Base-by-base conservation (phyloP, 1,140 invertebrate species). In the Philotrypesis tridentata region DNA sequence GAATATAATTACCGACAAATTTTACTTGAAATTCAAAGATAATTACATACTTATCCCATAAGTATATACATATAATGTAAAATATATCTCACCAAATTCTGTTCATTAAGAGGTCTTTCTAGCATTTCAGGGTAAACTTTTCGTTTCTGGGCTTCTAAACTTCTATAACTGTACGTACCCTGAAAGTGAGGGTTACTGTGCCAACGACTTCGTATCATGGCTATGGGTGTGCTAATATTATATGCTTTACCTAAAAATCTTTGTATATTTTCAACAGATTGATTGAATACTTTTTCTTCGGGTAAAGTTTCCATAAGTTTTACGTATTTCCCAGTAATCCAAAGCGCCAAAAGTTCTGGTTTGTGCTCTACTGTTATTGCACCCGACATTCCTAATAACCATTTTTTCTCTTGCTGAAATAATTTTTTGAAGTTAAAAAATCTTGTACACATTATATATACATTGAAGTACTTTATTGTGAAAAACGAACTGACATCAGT, bases 81-180 rank as follows among this genome's bases (percentile, higher is more conserved):
- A 71, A 23, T 71, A 25, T 23, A 60, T 27, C 48, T 67, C 11
- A 65, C 75, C 63, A 84, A 37, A 71, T 83, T 83, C 4, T 83
- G 55, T 23, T 4, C 17, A 37, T 33, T 37, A 9, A 88, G 76
- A 27, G 88, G 88, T 21, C 85, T 81, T 14, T 82, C 79, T 29
- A 88, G 81, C n/a, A 86, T 61, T n/a, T 23, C 11, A 8, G 80
- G 23, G 9, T 31, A 80, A 29, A 79, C 70, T 21, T 85, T 76
- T 17, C 12, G 67, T 33, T 17, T 77, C 31, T 25, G 80, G 1
- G 92, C 90, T 17, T 92, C 88, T 25, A 95, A 87, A 84, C 93
- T 93, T 48, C 93, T 91, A 88, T 94, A 96, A 27, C 94, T 94
- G 87, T 96, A 96, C 0, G 94, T 93, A 27, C 96, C 95, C 79